phyloP scores from a whole-genome alignment of 2,797 vertebrate genomes.

The Lateolabrax maculatus region DNA sequence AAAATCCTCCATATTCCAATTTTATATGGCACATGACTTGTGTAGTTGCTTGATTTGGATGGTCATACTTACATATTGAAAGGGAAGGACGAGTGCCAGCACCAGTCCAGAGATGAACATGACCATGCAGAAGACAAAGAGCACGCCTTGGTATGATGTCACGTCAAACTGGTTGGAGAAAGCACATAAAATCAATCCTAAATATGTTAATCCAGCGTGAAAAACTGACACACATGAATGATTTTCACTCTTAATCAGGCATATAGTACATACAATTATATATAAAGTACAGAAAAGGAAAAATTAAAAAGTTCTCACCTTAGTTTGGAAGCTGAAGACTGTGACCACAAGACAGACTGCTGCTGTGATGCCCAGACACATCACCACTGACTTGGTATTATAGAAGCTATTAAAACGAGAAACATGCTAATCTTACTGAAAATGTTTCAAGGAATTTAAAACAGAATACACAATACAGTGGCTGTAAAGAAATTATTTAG shows the following conservation, averaged over 20 bases:
- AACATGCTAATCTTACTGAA: neutral
- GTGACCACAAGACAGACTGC: slow-evolving; percentile 93
- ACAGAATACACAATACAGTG: neutral
- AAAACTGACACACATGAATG: neutral
- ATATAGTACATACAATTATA: neutral
- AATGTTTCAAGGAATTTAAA: neutral
- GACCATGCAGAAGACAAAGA: slow-evolving; percentile 91
- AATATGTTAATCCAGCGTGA: neutral
- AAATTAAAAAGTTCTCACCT: slow-evolving; percentile 80
- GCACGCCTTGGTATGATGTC: slow-evolving; percentile 91
- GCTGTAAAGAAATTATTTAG: neutral
- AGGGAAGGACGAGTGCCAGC: slow-evolving; percentile 89
- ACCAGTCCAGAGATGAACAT: slow-evolving; percentile 91
- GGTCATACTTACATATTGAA: slow-evolving; percentile 89
- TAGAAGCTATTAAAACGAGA: slow-evolving; percentile 87
- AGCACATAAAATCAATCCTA: slow-evolving; percentile 19
- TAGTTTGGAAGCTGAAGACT: slow-evolving; percentile 95
- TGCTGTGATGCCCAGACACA: slow-evolving; percentile 93
- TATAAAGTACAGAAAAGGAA: neutral
- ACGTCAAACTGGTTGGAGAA: slow-evolving; percentile 88
- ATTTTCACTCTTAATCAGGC: neutral
- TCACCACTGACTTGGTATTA: slow-evolving; percentile 92
- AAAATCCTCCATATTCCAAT: neutral
- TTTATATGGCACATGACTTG: neutral
- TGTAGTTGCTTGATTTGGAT: neutral